phyloP scores from a whole-genome alignment of 2,113 vertebrate genomes.

The Patagioenas fasciata region DNA sequence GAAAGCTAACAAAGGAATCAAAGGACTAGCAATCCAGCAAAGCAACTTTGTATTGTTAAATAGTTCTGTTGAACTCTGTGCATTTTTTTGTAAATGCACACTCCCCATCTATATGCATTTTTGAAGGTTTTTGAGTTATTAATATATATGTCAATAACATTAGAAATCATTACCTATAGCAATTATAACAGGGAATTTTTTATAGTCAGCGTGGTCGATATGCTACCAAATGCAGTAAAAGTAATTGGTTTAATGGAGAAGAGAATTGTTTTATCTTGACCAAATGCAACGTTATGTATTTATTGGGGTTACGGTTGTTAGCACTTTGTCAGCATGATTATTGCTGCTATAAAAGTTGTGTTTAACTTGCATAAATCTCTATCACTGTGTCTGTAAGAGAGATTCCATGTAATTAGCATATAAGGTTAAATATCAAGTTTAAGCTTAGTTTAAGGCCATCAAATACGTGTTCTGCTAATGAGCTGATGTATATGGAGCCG shows the following conservation, averaged over 20 bases:
- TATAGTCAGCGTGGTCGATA: neutral
- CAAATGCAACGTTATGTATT: neutral
- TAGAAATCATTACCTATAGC: neutral
- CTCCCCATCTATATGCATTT: neutral
- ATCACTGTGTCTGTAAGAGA: neutral
- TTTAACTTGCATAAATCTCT: conserved; percentile 17
- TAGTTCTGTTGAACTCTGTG: neutral
- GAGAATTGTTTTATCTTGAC: neutral
- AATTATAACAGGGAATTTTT: neutral
- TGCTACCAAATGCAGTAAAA: neutral
- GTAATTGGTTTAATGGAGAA: neutral
- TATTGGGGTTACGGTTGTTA: neutral
- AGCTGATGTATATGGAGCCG: conserved; percentile 11
- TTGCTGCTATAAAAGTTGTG: neutral
- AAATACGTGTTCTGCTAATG: conserved; percentile 33
- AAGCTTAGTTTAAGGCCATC: neutral
- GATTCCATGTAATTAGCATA: neutral
- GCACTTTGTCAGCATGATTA: neutral
- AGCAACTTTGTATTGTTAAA: neutral
- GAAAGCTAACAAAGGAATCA: neutral
- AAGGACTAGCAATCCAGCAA: neutral
- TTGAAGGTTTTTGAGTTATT: neutral
- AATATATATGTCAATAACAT: neutral
- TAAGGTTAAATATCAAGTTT: conserved; percentile 12
- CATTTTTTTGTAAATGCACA: neutral